A percentile compares a stretch with the other conserved stretches of the same genome.
These are phyloP conservation scores for Melanargia galathea DNA, from an alignment of 2,888 invertebrate genomes.

Conservation along the genomic window DNA sequence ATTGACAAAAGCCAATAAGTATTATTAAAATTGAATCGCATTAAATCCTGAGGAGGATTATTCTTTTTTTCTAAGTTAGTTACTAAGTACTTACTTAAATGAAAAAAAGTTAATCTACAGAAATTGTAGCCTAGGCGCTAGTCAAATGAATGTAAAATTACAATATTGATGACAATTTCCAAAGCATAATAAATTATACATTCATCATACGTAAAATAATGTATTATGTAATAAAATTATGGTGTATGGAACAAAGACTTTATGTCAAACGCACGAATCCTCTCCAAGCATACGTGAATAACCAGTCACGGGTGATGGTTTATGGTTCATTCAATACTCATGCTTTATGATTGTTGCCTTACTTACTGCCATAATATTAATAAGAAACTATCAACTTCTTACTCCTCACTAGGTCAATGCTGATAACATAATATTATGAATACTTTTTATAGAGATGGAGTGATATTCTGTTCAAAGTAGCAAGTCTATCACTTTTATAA, in stretches of 20 bases:
- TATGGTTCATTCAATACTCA: slow-evolving; percentile 18
- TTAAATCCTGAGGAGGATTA: background rate
- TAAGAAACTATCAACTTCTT: slow-evolving; percentile 27
- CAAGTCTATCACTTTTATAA: slow-evolving; percentile 38
- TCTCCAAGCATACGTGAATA: background rate
- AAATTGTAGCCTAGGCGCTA: too few relatives aligned
- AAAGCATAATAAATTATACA: slow-evolving; percentile 5
- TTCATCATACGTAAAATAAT: slow-evolving; percentile 29
- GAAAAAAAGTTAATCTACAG: too few relatives aligned
- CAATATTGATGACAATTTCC: slow-evolving; percentile 7
- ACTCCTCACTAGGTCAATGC: slow-evolving; percentile 54
- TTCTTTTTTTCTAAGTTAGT: background rate
- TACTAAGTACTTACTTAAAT: too few relatives aligned
- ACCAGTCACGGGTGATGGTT: background rate
- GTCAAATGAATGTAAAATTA: too few relatives aligned
- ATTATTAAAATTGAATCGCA: background rate
- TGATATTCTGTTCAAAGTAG: slow-evolving; percentile 44
- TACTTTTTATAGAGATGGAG: slow-evolving; percentile 44
- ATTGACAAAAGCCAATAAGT: background rate
- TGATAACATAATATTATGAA: slow-evolving; percentile 42
- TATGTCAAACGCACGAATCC: slow-evolving; percentile 15
- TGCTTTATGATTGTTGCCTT: slow-evolving; percentile 17
- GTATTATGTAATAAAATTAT: slow-evolving; percentile 33
- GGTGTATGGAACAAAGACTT: slow-evolving; percentile 24
- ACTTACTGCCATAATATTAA: slow-evolving; percentile 30